Conservation (phyloP, 2,888 invertebrate genomes). For the Formica aserva region DNA sequence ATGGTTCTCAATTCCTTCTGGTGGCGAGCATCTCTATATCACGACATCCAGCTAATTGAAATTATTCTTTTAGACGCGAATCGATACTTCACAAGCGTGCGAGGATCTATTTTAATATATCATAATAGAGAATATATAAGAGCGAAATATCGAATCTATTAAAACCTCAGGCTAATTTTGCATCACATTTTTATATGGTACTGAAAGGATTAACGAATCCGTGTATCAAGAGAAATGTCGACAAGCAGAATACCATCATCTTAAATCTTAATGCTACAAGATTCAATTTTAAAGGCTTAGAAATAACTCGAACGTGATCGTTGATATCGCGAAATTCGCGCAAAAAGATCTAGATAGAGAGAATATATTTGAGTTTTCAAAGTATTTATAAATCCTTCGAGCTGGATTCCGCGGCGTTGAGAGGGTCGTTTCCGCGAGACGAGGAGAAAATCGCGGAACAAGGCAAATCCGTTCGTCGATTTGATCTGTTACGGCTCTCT, state of each 20-base stretch:
- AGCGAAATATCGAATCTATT: background rate
- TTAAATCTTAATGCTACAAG: background rate
- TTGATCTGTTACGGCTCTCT: conserved; percentile 11
- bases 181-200: background rate
- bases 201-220: background rate
- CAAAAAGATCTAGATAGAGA: background rate
- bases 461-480: conserved; percentile 25
- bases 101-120: conserved; percentile 6
- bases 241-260: background rate
- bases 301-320: background rate
- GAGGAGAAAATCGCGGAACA: conserved; percentile 10
- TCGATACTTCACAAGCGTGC: background rate
- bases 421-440: background rate
- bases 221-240: background rate
- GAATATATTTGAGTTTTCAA: conserved; percentile 10
- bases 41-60: background rate
- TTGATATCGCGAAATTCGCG: background rate
- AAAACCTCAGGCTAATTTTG: background rate
- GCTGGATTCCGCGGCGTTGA: background rate
- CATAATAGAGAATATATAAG: background rate
- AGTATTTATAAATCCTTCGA: conserved; percentile 21
- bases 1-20: conserved; percentile 14
- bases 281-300: background rate
- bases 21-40: background rate
- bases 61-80: conserved; percentile 6